Percentiles rank a stretch among this genome's conserved stretches.
Evolutionary conservation across 2,113 vertebrate genomes (phyloP).

Genomic region (Siniperca chuatsi): DNA sequence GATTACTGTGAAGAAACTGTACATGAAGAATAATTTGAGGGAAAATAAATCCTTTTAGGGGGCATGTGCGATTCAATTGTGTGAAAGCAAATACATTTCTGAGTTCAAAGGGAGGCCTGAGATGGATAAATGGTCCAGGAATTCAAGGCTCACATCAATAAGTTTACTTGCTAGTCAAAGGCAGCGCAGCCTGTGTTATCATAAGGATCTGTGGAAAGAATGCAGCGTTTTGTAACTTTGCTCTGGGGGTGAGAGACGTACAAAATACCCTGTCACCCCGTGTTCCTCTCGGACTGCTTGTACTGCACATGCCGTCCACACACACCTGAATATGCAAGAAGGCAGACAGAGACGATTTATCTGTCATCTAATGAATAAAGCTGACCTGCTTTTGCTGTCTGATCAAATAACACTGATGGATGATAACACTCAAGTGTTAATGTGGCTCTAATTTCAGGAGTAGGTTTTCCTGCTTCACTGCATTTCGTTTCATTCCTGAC

Average conservation of each 20-base stretch:
- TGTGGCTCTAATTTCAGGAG: background rate
- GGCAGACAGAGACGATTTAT: slow-evolving; percentile 12
- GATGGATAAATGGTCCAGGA: slow-evolving; percentile 73
- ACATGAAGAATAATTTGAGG: background rate
- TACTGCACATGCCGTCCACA: slow-evolving; percentile 40
- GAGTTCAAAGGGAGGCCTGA: slow-evolving; percentile 66
- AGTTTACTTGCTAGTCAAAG: slow-evolving; percentile 66
- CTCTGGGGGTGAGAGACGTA: slow-evolving; percentile 44
- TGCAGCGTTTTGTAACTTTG: slow-evolving; percentile 64
- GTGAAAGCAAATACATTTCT: slow-evolving; percentile 64
- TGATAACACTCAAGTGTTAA: slow-evolving; percentile 22
- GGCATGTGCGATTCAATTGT: slow-evolving; percentile 49
- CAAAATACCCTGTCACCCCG: slow-evolving; percentile 47
- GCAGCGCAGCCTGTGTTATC: slow-evolving; percentile 60
- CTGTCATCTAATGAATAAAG: slow-evolving; percentile 17
- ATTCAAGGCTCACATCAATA: slow-evolving; percentile 61
- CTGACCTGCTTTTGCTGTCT: slow-evolving; percentile 21
- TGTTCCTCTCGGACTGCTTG: slow-evolving; percentile 40
- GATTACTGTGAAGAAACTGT: background rate
- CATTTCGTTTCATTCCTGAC: slow-evolving; percentile 34
- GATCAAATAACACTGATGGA: slow-evolving; percentile 19
- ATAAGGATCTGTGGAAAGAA: slow-evolving; percentile 73
- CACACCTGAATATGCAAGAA: slow-evolving; percentile 40
- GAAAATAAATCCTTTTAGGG: slow-evolving; percentile 29
- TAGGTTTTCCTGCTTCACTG: slow-evolving; percentile 17